phyloP scores from a whole-genome alignment of 2,888 invertebrate species.

The Pachycephus smyrnensis region DNA sequence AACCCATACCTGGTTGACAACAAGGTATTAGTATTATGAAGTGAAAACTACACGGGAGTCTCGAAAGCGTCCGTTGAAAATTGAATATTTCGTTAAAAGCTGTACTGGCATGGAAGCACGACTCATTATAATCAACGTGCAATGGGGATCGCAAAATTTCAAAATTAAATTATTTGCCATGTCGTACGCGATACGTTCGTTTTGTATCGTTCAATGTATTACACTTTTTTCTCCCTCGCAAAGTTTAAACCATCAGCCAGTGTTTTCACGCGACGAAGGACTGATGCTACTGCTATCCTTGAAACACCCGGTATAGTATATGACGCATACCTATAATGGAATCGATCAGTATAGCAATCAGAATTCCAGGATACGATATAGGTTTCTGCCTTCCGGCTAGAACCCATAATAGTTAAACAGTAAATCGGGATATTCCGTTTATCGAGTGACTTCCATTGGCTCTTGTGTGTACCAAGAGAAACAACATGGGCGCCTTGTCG shows the following conservation, averaged over 20 bases:
- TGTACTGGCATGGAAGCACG: not conserved
- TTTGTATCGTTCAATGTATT: not conserved
- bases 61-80: not conserved
- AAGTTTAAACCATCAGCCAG: not conserved
- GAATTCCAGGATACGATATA: conserved; percentile 19
- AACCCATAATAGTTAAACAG: conserved; percentile 41
- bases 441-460: conserved; percentile 23
- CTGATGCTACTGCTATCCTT: not conserved
- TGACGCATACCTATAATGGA: conserved; percentile 19
- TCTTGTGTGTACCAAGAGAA: not conserved
- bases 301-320: not conserved
- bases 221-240: not conserved
- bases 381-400: conserved; percentile 19
- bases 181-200: not conserved
- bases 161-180: not conserved
- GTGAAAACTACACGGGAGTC: not conserved
- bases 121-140: not conserved
- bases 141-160: not conserved
- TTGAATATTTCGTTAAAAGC: not conserved
- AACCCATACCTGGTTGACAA: conserved; percentile 11
- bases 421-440: conserved; percentile 46
- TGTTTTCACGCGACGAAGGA: not conserved
- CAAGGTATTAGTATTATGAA: not conserved
- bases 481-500: not conserved
- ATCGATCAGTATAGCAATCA: conserved; percentile 28